These are phyloP conservation scores for Oeneis ivallda DNA, from an alignment of 2,888 invertebrate species.

Conservation along the genomic window DNA sequence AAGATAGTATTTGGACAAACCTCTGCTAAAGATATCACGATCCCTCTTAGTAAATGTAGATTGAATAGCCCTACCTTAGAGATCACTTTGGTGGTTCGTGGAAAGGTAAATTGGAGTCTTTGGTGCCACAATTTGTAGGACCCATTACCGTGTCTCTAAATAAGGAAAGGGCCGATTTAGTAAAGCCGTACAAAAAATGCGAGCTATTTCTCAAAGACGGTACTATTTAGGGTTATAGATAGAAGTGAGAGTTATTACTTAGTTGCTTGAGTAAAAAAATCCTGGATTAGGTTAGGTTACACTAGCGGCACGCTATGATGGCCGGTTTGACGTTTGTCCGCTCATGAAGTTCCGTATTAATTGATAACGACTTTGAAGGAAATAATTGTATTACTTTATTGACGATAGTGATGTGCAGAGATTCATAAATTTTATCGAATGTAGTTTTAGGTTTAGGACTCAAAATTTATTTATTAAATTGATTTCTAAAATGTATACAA, in stretches of 20 bases:
- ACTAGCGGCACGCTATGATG: too few relatives aligned
- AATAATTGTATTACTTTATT: too few relatives aligned
- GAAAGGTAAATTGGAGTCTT: slow-evolving; percentile 21
- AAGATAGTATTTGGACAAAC: too few relatives aligned
- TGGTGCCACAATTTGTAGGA: slow-evolving; percentile 19
- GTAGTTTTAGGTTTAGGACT: too few relatives aligned
- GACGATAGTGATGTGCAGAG: too few relatives aligned
- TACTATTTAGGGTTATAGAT: neutral
- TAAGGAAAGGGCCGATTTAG: slow-evolving; percentile 17
- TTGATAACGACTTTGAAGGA: too few relatives aligned
- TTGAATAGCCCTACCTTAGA: slow-evolving; percentile 16
- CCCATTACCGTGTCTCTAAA: slow-evolving; percentile 18
- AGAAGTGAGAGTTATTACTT: neutral
- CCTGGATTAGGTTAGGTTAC: too few relatives aligned
- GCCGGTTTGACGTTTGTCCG: too few relatives aligned
- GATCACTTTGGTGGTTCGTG: slow-evolving; percentile 12
- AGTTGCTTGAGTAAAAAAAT: neutral
- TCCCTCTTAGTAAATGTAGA: slow-evolving; percentile 9
- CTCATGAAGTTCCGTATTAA: too few relatives aligned
- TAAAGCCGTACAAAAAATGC: slow-evolving; percentile 9
- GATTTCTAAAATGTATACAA: too few relatives aligned
- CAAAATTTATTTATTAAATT: too few relatives aligned
- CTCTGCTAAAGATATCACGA: neutral
- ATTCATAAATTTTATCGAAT: too few relatives aligned
- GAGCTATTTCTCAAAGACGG: neutral